Conservation (phyloP, 1,140 invertebrate species). For the Ostrea denselamellosa region DNA sequence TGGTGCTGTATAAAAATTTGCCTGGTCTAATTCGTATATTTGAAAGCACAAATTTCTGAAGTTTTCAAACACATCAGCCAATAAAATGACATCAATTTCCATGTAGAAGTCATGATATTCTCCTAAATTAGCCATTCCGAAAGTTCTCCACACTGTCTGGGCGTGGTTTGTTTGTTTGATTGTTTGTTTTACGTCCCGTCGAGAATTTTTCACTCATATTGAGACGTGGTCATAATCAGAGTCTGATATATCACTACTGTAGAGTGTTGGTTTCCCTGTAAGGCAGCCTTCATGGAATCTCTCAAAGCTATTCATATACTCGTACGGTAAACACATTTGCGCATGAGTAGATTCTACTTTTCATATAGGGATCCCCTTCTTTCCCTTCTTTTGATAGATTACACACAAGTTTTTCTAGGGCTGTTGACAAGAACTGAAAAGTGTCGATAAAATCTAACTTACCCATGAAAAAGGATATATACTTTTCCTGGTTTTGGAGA, state of each 20-base stretch:
- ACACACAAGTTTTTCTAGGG: no score
- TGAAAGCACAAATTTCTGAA: slow-evolving; percentile 5
- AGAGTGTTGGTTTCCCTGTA: slow-evolving; percentile 8
- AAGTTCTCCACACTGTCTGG: no score
- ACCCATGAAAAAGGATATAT: slow-evolving; percentile 6
- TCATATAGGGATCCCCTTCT: not conserved
- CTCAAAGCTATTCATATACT: slow-evolving; percentile 34
- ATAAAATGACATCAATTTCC: not conserved
- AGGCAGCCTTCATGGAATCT: not conserved
- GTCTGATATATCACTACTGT: not conserved
- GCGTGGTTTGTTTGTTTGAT: no score
- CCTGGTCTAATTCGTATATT: not conserved
- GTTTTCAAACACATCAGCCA: slow-evolving; percentile 48
- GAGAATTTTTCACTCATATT: no score
- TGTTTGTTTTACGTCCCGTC: no score
- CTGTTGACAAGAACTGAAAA: no score
- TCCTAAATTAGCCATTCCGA: not conserved
- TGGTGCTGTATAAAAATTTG: no score
- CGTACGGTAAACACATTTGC: slow-evolving; percentile 49
- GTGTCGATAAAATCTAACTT: no score
- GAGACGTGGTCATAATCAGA: no score
- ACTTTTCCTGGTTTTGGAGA: slow-evolving; percentile 43
- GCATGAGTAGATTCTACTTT: not conserved
- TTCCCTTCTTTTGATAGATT: no score
- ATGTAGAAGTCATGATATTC: slow-evolving; percentile 34